These are phyloP conservation scores for Numida meleagris DNA, from an alignment of 2,113 vertebrate genomes.

Conservation along the genomic window DNA sequence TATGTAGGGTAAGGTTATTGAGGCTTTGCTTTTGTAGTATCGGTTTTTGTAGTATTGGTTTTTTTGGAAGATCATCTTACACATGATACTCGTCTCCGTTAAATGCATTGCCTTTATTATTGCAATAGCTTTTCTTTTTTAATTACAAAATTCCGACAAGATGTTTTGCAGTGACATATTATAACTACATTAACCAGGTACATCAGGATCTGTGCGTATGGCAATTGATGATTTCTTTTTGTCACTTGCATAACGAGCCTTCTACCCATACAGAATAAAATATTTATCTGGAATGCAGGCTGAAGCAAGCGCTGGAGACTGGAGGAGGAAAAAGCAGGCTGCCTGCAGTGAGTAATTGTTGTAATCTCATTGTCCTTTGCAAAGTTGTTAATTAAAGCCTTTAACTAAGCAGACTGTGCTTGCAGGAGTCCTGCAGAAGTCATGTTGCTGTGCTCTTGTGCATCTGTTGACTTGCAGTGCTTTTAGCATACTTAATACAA, in stretches of 20 bases:
- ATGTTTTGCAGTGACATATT: constrained; percentile 59
- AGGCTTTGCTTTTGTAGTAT: constrained; percentile 32
- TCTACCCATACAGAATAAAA: constrained; percentile 64
- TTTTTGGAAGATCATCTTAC: constrained; percentile 48
- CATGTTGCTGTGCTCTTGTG: constrained; percentile 8
- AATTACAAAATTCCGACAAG: constrained; percentile 62
- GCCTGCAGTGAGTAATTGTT: constrained; percentile 69
- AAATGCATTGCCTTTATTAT: constrained; percentile 44
- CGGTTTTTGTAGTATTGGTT: constrained; percentile 44
- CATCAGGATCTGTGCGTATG: constrained; percentile 43
- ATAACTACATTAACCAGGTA: constrained; percentile 65
- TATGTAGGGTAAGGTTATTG: constrained; percentile 53
- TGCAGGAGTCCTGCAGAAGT: constrained; percentile 54
- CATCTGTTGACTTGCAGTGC: constrained; percentile 30
- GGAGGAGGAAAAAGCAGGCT: constrained; percentile 36
- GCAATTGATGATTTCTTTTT: constrained; percentile 54
- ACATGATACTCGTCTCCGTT: constrained; percentile 24
- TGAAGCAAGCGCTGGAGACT: constrained; percentile 48
- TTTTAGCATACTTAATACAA: not conserved
- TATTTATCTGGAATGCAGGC: constrained; percentile 60
- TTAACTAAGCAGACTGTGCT: constrained; percentile 61
- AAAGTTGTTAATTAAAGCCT: constrained; percentile 70
- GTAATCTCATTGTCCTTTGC: constrained; percentile 71
- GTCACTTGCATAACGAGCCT: constrained; percentile 65
- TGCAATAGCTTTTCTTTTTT: constrained; percentile 57